Conservation (phyloP, 1,140 invertebrate species). For the Triops longicaudatus region DNA sequence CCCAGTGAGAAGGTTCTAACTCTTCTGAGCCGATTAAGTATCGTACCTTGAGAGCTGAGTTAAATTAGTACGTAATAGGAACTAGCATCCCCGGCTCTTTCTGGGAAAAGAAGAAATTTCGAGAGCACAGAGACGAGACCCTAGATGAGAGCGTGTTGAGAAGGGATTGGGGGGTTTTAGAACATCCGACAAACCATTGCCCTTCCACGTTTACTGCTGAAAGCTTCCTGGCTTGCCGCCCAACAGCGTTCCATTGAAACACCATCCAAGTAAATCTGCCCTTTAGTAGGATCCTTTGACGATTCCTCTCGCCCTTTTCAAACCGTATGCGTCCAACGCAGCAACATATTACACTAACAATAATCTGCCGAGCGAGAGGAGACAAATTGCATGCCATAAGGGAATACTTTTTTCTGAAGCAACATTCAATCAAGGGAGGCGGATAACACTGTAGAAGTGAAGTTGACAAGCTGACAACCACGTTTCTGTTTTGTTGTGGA, state of each 20-base stretch:
- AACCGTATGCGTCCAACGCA: neutral
- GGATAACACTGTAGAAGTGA: no score
- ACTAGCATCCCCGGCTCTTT: neutral
- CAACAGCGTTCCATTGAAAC: neutral
- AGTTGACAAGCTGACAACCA: no score
- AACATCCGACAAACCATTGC: neutral
- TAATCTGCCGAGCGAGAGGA: neutral
- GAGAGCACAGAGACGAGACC: neutral
- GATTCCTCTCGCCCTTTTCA: neutral
- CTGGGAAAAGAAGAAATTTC: neutral
- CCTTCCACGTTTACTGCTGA: neutral
- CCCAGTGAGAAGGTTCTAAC: neutral
- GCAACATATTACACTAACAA: neutral
- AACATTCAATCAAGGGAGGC: no score
- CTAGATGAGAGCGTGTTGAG: neutral
- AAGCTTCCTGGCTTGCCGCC: neutral
- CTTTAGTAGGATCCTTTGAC: neutral
- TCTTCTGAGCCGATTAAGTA: neutral
- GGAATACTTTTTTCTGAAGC: neutral
- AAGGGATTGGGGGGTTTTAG: neutral
- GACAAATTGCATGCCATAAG: neutral
- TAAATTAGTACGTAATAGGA: neutral
- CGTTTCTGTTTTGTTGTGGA: no score
- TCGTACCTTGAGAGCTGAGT: neutral
- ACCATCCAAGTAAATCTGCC: neutral